A percentile compares a stretch with the other conserved stretches of the same genome.
phyloP scores from a whole-genome alignment of 2,113 vertebrate species.

The Semnornis frantzii region DNA sequence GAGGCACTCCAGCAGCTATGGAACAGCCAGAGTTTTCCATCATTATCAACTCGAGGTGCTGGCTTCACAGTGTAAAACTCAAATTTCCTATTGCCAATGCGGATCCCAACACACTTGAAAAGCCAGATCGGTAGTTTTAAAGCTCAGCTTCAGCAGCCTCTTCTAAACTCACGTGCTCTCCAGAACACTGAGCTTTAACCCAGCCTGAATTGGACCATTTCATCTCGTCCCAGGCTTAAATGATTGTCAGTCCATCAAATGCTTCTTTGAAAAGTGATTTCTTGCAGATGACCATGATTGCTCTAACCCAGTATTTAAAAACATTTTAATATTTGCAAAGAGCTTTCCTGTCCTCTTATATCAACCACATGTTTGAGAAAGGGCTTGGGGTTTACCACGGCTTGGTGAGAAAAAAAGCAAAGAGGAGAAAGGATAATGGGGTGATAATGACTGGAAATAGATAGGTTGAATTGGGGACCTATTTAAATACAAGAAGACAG shows the following conservation, averaged over 20 bases:
- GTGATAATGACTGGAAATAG: slow-evolving; percentile 60
- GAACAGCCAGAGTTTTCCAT: not conserved
- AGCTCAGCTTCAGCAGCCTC: not conserved
- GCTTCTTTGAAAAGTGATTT: slow-evolving; percentile 59
- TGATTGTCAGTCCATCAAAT: slow-evolving; percentile 52
- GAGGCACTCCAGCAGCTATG: not conserved
- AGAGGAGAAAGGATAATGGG: slow-evolving; percentile 45
- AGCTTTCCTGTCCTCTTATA: slow-evolving; percentile 54
- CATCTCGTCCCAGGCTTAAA: not conserved
- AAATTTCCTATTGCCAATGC: not conserved
- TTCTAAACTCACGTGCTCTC: slow-evolving; percentile 23
- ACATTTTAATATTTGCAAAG: slow-evolving; percentile 41
- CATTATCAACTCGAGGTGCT: not conserved
- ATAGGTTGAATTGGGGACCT: slow-evolving; percentile 53
- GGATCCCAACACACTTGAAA: not conserved
- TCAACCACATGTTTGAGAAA: slow-evolving; percentile 58
- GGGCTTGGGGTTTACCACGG: slow-evolving; percentile 49
- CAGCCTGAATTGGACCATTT: not conserved
- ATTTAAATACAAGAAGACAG: slow-evolving; percentile 43
- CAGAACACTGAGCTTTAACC: slow-evolving; percentile 4
- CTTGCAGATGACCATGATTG: slow-evolving; percentile 51
- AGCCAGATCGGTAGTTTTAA: slow-evolving; percentile 1
- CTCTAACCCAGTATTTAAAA: slow-evolving; percentile 46
- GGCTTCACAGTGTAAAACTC: not conserved
- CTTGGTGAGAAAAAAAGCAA: slow-evolving; percentile 44